Conservation (phyloP, 2,888 invertebrate genomes). For the Drosophila formosana region DNA sequence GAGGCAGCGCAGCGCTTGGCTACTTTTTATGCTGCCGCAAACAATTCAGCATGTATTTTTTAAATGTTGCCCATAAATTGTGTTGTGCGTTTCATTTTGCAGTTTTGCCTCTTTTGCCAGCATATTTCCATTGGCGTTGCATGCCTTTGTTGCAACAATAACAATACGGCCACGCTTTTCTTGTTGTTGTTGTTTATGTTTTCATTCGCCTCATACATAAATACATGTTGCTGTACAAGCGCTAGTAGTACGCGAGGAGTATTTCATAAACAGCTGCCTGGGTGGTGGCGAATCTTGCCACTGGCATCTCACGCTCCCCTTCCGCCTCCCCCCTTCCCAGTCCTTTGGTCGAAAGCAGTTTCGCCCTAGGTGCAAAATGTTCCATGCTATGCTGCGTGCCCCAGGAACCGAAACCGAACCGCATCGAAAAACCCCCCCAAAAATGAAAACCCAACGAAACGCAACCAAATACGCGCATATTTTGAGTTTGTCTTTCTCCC, state of each 20-base stretch:
- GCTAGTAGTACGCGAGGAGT: conserved; percentile 69
- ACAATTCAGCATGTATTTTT: conserved; percentile 76
- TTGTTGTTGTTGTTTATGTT: conserved; percentile 70
- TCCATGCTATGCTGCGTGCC: conserved; percentile 39
- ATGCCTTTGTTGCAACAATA: conserved; percentile 62
- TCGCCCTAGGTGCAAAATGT: conserved; percentile 61
- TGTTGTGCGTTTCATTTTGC: conserved; percentile 72
- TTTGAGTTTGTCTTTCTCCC: conserved; percentile 37
- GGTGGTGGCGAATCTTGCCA: conserved; percentile 56
- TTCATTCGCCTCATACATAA: conserved; percentile 78
- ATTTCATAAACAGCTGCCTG: conserved; percentile 77
- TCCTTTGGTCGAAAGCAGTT: conserved; percentile 23
- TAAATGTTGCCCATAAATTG: conserved; percentile 82
- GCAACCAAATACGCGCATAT: conserved; percentile 64
- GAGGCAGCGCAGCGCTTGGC: conserved; percentile 42
- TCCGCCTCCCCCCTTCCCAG: background rate
- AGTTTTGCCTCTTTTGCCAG: conserved; percentile 57
- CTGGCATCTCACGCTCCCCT: conserved; percentile 3
- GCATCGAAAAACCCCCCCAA: conserved; percentile 8
- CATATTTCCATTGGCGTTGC: conserved; percentile 65
- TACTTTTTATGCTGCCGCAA: conserved; percentile 78
- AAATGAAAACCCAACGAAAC: conserved; percentile 45
- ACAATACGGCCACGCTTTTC: conserved; percentile 63
- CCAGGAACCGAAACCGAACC: conserved; percentile 39
- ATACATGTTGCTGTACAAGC: conserved; percentile 71